Percentiles rank a stretch among this genome's conserved stretches.
phyloP scores from a whole-genome alignment of 2,113 vertebrate genomes.

The Hyaena hyaena region DNA sequence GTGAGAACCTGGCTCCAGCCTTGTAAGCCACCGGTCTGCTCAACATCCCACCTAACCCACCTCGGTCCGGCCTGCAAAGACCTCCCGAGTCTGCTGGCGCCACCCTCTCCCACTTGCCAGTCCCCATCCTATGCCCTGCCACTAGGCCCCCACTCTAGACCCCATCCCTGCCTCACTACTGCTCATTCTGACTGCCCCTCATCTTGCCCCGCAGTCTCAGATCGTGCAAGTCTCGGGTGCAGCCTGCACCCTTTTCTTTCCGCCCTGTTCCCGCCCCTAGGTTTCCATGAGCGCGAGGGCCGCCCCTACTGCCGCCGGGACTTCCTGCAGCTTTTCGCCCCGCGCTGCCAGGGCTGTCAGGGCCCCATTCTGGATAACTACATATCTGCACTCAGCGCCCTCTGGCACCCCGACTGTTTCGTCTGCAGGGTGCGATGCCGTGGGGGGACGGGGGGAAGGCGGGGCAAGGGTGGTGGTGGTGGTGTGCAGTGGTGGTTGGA shows the following conservation, averaged over 20 bases:
- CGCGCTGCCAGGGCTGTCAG: slow-evolving; percentile 92
- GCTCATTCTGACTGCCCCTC: background rate
- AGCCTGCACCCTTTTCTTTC: background rate
- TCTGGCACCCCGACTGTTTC: slow-evolving; percentile 95
- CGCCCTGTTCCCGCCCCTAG: slow-evolving; percentile 72
- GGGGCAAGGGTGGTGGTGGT: accelerated
- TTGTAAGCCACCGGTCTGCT: background rate
- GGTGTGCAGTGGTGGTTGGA: no score
- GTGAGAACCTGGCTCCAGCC: slow-evolving; percentile 77
- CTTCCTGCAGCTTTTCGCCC: slow-evolving; percentile 93
- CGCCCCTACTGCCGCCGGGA: slow-evolving; percentile 94
- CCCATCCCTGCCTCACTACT: background rate
- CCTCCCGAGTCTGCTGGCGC: background rate
- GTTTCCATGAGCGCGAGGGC: slow-evolving; percentile 95
- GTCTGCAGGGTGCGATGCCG: slow-evolving; percentile 81
- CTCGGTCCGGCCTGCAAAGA: background rate
- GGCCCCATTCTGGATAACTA: slow-evolving; percentile 95
- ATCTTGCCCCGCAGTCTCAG: background rate
- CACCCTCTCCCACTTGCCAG: accelerated
- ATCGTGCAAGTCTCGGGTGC: accelerated
- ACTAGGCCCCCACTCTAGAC: background rate
- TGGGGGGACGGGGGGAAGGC: background rate
- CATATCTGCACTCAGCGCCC: slow-evolving; percentile 93
- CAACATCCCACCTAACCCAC: background rate
- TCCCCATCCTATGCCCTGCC: background rate